Base-by-base conservation (phyloP, 2,888 invertebrate species). In the Polydrusus cervinus region DNA sequence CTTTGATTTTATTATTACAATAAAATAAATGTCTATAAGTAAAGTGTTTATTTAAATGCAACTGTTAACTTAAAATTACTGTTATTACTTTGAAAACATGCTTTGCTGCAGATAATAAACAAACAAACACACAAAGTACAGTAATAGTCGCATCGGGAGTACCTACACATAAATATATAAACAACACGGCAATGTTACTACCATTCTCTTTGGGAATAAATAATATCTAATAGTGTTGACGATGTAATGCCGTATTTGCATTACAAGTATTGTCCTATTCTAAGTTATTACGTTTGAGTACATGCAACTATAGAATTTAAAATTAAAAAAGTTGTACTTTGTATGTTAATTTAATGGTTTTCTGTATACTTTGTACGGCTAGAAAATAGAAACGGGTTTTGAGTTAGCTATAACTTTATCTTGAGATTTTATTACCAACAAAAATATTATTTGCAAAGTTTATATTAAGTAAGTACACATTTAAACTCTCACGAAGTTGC, bases 161-260 rank as follows among this genome's bases (percentile, higher is more conserved):
- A 55, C n/a, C n/a, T n/a, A n/a, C 30, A 55, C 55, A 55, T 55
- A 55, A 55, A 55, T 30, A 34, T 55, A 55, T 34, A 14, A 55
- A 55, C 18, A 34, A 55, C 34, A 55, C n/a, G 34, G 14, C 14
- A 55, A 34, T 9, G 55, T 55, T 34, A 34, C 34, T 34, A 34
- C 14, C 9, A 55, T 67, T 6, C n/a, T 7, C 51, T 10, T 55
- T 25, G 43, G 25, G 55, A 55, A 55, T 67, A 25, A 67, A 43
- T 16, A 38, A 30, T 25, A 34, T 34, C 10, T 67, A 40, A 53
- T 40, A 9, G 67, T 67, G 43, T 51, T 55, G 67, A 40, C 67
- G 53, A 55, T 34, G 25, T 55, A 67, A 67, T 43, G 53, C 53
- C 55, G 53, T 38, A 67, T 67, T 67, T 67, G 67, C 55, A 67